Evolutionary conservation across 2,113 vertebrate species (phyloP).

Genomic region (Ciconia maguari): DNA sequence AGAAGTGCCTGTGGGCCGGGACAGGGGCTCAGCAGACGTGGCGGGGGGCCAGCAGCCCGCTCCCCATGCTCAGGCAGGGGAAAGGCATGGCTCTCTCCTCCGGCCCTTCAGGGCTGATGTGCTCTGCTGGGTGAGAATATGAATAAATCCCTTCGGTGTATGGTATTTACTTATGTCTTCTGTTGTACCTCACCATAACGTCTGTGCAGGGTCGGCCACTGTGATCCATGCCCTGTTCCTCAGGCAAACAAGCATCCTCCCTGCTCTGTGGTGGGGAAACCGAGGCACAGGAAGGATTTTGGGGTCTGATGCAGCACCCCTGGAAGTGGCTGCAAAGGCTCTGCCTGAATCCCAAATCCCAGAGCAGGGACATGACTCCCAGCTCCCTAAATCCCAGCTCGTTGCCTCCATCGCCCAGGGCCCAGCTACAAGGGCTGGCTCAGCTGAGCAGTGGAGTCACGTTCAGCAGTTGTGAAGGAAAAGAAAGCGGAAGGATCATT

Average conservation of each 20-base stretch:
- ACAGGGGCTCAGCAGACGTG: rapidly evolving
- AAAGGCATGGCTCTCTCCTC: rapidly evolving
- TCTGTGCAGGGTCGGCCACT: not conserved
- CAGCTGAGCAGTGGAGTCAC: not conserved
- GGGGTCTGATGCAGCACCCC: not conserved
- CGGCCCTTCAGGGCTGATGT: not conserved
- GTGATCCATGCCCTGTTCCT: not conserved
- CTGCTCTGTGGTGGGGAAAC: not conserved
- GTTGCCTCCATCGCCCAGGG: not conserved
- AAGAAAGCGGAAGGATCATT: not conserved
- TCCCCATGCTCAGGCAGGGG: not conserved
- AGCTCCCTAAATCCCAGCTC: not conserved
- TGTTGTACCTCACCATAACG: not conserved
- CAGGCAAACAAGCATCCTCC: not conserved
- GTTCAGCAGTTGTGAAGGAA: not conserved
- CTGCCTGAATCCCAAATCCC: not conserved
- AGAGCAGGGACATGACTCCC: not conserved
- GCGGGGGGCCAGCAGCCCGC: rapidly evolving
- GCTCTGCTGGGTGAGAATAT: not conserved
- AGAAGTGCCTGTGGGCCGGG: not conserved
- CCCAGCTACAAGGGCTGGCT: not conserved
- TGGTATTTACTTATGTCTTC: not conserved
- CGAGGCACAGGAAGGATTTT: not conserved
- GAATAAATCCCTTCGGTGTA: not conserved
- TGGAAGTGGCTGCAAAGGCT: not conserved